Evolutionary conservation across 2,888 invertebrate species (phyloP).

Genomic region (Orthosia incerta): DNA sequence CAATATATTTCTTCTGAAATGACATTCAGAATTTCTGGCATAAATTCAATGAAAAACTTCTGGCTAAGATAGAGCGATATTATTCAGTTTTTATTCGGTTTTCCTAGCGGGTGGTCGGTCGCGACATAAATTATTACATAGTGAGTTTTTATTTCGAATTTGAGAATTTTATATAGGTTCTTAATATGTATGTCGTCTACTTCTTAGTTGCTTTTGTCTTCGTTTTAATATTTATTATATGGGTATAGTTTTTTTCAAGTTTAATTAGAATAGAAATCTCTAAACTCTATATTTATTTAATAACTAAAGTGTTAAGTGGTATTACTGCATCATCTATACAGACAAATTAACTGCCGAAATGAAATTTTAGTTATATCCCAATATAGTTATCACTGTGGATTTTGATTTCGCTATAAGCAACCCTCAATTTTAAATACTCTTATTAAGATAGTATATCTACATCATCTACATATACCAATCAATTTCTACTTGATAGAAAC

Average conservation of each 20-base stretch:
- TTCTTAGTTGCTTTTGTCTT: constrained; percentile 40
- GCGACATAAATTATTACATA: constrained; percentile 31
- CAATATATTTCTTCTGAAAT: constrained; percentile 34
- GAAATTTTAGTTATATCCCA: neutral
- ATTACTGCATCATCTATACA: constrained; percentile 1
- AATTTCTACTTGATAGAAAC: neutral
- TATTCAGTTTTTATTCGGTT: constrained; percentile 42
- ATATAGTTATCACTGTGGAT: neutral
- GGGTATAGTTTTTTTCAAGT: constrained; percentile 56
- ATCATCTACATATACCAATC: neutral
- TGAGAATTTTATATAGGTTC: constrained; percentile 3
- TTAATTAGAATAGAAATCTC: constrained; percentile 32
- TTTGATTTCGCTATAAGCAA: neutral
- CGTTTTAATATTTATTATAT: constrained; percentile 46
- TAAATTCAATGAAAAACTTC: constrained; percentile 60
- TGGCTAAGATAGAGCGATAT: neutral
- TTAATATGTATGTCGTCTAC: constrained; percentile 29
- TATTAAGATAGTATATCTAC: neutral
- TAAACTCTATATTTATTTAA: neutral
- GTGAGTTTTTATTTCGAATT: constrained; percentile 49
- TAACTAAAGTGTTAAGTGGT: neutral
- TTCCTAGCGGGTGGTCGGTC: constrained; percentile 33
- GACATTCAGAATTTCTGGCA: constrained; percentile 65
- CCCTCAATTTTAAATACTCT: neutral
- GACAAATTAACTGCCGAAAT: neutral